phyloP scores from a whole-genome alignment of 2,797 vertebrate species.

The Lepilemur septentrionalis region DNA sequence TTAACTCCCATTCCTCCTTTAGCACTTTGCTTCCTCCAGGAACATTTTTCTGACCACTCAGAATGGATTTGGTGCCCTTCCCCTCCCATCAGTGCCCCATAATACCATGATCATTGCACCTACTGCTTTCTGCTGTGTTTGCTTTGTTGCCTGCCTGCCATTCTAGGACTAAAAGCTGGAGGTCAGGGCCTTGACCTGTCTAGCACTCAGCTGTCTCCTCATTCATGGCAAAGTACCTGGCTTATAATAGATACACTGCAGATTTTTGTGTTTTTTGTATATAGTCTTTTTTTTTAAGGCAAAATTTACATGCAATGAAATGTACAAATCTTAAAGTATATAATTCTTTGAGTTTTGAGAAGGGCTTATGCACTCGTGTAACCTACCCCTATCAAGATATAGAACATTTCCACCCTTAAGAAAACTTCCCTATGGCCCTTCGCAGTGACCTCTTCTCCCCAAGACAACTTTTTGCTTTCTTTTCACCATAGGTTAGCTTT shows the following conservation, averaged over 20 bases:
- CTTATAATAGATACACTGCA: background rate
- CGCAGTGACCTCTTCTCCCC: background rate
- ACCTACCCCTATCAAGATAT: background rate
- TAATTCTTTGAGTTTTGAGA: slow-evolving; percentile 47
- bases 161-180: background rate
- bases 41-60: background rate
- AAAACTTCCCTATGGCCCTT: background rate
- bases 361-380: background rate
- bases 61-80: background rate
- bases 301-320: slow-evolving; percentile 29
- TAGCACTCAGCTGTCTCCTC: background rate
- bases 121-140: background rate
- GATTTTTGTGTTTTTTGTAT: background rate
- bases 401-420: background rate
- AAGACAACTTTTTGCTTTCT: background rate
- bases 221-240: background rate
- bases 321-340: slow-evolving; percentile 9
- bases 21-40: background rate
- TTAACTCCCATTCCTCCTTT: background rate
- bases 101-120: background rate
- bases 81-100: background rate
- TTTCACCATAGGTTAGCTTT: slow-evolving; percentile 7
- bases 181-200: background rate
- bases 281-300: background rate
- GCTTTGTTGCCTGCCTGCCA: background rate